Base-by-base conservation (phyloP, 2,888 invertebrate species). In the Gibbula magus region DNA sequence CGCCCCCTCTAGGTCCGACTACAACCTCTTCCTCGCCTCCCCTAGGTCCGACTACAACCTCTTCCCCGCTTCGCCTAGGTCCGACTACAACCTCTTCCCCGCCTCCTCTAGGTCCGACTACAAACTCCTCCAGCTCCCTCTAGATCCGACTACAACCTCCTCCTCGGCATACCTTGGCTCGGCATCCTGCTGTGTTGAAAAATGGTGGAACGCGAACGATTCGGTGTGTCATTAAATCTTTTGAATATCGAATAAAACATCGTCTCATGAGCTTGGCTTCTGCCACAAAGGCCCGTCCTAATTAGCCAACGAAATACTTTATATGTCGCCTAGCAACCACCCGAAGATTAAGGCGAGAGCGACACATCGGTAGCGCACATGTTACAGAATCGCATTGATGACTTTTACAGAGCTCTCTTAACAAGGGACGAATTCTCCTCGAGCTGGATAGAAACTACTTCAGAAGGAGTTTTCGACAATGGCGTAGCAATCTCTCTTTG, bases 301-400 rank as follows among this genome's bases (percentile, higher is more conserved):
- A 61, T 61, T 61, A 61, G 61, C 61, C 61, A 10, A 29, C 16
- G 61, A 61, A 61, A 29, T 61, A 61, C 61, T 61, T 61, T 61
- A 61, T 61, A 29, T 61, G 61, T 61, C 61, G 61, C 61, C 5
- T 61, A 61, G 61, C 61, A 61, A 61, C 61, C 61, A 61, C 61
- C 61, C 61, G 61, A 61, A 61, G 61, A 29, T 61, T 32, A n/a
- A 16, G 25, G 29, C 18, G 16, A 61, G n/a, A 25, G 29, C 61
- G 61, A 61, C 61, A 61, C 61, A 25, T 61, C 61, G 10, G 25
- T 29, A 61, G n/a, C 61, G 61, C 16, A 29, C 61, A 61, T 61
- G 22, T 61, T 61, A 25, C 25, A n/a, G 25, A 61, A 61, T 61
- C 29, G 61, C 61, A 61, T 61, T 61, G 61, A 61, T 61, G 61